A percentile compares a stretch with the other conserved stretches of the same genome.
Evolutionary conservation across 1,140 invertebrate species (phyloP).

Genomic region (Trinorchestia longiramus): DNA sequence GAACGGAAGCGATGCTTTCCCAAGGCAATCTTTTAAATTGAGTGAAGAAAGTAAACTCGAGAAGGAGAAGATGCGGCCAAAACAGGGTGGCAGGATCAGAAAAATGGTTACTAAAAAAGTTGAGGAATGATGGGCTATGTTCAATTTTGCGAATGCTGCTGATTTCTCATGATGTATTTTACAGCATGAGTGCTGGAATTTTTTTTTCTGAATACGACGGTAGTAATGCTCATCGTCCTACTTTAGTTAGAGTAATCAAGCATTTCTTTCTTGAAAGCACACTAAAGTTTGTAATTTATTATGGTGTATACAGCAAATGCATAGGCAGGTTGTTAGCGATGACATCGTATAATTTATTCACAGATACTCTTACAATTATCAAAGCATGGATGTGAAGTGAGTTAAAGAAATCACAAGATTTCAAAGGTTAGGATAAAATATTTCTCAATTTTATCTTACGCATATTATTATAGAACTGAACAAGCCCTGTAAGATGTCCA

Average conservation of each 20-base stretch:
- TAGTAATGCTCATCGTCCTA: not conserved
- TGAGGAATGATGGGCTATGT: not conserved
- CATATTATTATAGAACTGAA: no score
- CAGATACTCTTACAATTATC: no score
- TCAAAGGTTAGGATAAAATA: no score
- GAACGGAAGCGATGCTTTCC: conserved; percentile 1
- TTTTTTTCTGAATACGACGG: not conserved
- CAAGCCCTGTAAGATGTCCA: no score
- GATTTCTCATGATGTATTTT: not conserved
- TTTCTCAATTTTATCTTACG: no score
- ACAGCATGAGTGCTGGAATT: not conserved
- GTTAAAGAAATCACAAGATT: no score
- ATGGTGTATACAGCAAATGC: no score
- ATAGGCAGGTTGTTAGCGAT: no score
- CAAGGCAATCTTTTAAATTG: not conserved
- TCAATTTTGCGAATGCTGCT: not conserved
- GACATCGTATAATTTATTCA: no score
- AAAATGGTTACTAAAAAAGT: not conserved
- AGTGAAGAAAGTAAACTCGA: not conserved
- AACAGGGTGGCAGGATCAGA: not conserved
- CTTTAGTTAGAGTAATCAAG: not conserved
- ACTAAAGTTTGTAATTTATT: no score
- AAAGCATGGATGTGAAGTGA: no score
- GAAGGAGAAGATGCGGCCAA: not conserved
- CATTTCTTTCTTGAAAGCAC: not conserved